A percentile compares a stretch with the other conserved stretches of the same genome.
phyloP scores from a whole-genome alignment of 2,888 invertebrate species.

The Taphrorychus bicolor region DNA sequence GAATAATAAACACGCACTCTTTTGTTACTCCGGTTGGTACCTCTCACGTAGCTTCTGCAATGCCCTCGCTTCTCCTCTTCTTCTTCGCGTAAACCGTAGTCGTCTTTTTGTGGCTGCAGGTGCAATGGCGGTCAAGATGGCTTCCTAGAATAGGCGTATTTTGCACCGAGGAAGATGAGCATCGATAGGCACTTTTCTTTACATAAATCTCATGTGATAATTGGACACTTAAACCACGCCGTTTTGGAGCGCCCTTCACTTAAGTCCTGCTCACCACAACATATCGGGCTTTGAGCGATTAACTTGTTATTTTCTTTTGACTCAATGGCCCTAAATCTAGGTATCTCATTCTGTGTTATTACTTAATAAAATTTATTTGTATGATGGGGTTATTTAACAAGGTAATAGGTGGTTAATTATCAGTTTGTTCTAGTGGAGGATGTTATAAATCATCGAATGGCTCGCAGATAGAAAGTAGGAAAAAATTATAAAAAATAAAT shows the following conservation, averaged over 20 bases:
- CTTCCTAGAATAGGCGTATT: conserved; percentile 36
- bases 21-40: conserved; percentile 48
- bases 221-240: not conserved
- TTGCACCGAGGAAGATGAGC: not conserved
- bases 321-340: not conserved
- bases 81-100: conserved; percentile 1
- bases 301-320: not conserved
- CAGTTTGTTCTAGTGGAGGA: not conserved
- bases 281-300: not conserved
- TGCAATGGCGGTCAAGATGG: conserved; percentile 40
- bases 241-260: not conserved
- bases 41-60: conserved; percentile 36
- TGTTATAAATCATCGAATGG: conserved; percentile 6
- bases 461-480: not conserved
- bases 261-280: not conserved
- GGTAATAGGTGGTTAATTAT: not conserved
- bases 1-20: conserved; percentile 57
- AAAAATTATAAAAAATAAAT: not conserved
- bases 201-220: not conserved
- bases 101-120: conserved; percentile 24
- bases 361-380: conserved; percentile 6
- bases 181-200: not conserved
- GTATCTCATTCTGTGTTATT: not conserved
- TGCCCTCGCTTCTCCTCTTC: conserved; percentile 11
- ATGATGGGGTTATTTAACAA: not conserved